phyloP scores from a whole-genome alignment of 2,888 invertebrate species.

The Epirrita christyi region DNA sequence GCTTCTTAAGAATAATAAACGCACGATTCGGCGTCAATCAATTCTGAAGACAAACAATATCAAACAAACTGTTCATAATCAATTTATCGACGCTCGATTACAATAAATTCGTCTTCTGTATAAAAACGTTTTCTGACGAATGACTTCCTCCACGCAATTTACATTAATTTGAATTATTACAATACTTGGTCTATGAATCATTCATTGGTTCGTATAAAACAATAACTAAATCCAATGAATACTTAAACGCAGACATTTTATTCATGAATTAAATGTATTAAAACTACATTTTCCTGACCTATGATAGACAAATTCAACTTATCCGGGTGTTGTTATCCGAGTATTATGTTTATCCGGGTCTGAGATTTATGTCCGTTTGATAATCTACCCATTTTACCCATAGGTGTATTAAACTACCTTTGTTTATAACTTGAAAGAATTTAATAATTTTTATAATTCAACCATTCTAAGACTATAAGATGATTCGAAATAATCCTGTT shows the following conservation, averaged over 20 bases:
- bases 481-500: too few relatives aligned
- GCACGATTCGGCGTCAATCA: conserved; percentile 3
- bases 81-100: conserved; percentile 27
- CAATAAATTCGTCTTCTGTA: conserved; percentile 26
- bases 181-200: conserved; percentile 34
- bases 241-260: conserved; percentile 23
- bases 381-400: too few relatives aligned
- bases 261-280: conserved; percentile 11
- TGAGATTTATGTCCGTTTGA: too few relatives aligned
- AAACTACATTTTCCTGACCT: conserved; percentile 8
- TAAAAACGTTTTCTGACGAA: conserved; percentile 37
- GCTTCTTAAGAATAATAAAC: too few relatives aligned
- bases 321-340: neutral
- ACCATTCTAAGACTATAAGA: neutral
- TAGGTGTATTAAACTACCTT: too few relatives aligned
- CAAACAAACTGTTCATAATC: conserved; percentile 27
- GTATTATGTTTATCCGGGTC: too few relatives aligned
- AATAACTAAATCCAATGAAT: conserved; percentile 19
- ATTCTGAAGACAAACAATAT: conserved; percentile 14
- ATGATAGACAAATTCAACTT: neutral
- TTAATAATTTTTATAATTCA: neutral
- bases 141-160: conserved; percentile 38
- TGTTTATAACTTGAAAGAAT: neutral
- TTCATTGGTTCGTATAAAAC: conserved; percentile 33
- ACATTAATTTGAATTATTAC: conserved; percentile 36